A percentile compares a stretch with the other conserved stretches of the same genome.
Conservation (phyloP, 2,113 vertebrate species). For the Phyllopteryx taeniolatus region DNA sequence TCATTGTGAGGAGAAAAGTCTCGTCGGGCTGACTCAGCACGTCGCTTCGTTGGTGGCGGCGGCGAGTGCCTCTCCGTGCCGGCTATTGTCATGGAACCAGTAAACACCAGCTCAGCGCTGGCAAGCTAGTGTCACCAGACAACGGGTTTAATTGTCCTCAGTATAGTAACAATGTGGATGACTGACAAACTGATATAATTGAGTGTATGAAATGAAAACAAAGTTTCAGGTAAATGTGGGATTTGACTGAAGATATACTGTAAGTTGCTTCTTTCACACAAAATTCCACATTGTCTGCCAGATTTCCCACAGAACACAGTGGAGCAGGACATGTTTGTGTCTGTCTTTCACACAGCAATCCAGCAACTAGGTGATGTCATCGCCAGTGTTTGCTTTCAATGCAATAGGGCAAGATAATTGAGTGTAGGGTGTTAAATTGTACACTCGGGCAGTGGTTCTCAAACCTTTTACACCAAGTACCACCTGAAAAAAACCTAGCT, state of each 20-base stretch:
- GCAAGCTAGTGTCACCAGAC: constrained; percentile 28
- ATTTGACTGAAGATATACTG: too few relatives aligned
- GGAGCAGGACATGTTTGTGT: too few relatives aligned
- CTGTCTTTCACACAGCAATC: too few relatives aligned
- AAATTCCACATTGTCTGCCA: background rate
- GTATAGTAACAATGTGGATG: background rate
- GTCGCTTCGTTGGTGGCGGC: background rate
- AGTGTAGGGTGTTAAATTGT: too few relatives aligned
- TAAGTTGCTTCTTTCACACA: background rate
- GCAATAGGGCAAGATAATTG: too few relatives aligned
- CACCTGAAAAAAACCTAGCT: too few relatives aligned
- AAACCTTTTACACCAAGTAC: too few relatives aligned
- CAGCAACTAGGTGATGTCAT: too few relatives aligned
- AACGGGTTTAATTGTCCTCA: background rate
- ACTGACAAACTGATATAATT: background rate
- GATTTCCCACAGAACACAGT: too few relatives aligned
- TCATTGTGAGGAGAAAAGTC: constrained; percentile 24
- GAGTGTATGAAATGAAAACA: background rate
- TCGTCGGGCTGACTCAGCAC: constrained; percentile 48
- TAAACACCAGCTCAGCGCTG: constrained; percentile 51
- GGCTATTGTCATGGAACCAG: constrained; percentile 29
- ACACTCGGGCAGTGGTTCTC: too few relatives aligned
- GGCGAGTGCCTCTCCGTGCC: constrained; percentile 16
- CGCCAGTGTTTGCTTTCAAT: too few relatives aligned
- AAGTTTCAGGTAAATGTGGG: background rate